Evolutionary conservation across 2,888 invertebrate genomes (phyloP).

Genomic region (Psococerastis gibbosa): DNA sequence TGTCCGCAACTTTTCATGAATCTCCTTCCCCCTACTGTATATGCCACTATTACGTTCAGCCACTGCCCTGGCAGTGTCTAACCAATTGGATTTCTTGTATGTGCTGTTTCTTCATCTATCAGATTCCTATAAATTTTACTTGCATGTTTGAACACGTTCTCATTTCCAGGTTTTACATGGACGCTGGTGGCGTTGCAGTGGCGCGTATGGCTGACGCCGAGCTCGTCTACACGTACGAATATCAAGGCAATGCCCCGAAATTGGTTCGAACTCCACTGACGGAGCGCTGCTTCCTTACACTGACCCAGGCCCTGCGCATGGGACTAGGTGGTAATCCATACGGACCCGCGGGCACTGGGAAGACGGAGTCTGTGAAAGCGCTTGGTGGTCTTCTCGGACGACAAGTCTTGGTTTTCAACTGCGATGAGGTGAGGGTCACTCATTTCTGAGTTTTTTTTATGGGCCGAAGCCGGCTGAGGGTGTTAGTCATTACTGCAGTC

Average conservation of each 20-base stretch:
- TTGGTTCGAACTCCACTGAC: conserved; percentile 91
- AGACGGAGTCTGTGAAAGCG: conserved; percentile 97
- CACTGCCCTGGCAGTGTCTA: neutral
- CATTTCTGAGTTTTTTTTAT: too few species aligned
- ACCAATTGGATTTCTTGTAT: too few species aligned
- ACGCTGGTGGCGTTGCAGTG: conserved; percentile 36
- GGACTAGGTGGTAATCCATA: conserved; percentile 97
- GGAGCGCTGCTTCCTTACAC: conserved; percentile 91
- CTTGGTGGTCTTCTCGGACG: conserved; percentile 77
- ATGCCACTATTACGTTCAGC: too few species aligned
- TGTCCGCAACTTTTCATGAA: too few species aligned
- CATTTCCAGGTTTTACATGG: conserved; percentile 14
- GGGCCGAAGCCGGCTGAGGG: too few species aligned
- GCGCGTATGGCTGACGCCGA: conserved; percentile 85
- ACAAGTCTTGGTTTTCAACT: conserved; percentile 89
- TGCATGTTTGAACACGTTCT: too few species aligned
- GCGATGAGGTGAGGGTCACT: conserved; percentile 84
- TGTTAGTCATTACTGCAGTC: too few species aligned
- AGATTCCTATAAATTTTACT: too few species aligned
- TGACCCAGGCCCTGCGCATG: conserved; percentile 88
- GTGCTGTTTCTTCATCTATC: too few species aligned
- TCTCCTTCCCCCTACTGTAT: too few species aligned
- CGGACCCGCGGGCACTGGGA: conserved; percentile 97
- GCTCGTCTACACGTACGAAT: conserved; percentile 93
- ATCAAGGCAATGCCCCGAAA: conserved; percentile 89